Conservation (phyloP, 2,113 vertebrate genomes). For the Rhinichthys klamathensis region DNA sequence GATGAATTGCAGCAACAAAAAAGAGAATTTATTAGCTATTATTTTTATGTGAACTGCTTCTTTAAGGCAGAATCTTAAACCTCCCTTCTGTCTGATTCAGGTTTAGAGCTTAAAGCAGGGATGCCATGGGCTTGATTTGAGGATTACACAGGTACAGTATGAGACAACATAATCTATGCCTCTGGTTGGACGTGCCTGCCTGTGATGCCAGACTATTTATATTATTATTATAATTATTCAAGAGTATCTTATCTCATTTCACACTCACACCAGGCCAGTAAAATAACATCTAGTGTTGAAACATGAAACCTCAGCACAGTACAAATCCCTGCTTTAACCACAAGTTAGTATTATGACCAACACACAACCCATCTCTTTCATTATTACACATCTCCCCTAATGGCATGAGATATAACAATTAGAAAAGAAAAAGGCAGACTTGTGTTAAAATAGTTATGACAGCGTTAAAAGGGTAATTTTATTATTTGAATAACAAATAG, state of each 20-base stretch:
- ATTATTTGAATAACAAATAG: not conserved
- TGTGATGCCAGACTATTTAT: conserved; percentile 52
- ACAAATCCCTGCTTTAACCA: conserved; percentile 12
- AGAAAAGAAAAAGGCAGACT: not conserved
- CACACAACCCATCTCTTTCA: not conserved
- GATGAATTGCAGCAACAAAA: not conserved
- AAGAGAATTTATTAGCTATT: not conserved
- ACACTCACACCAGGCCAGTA: conserved; percentile 29
- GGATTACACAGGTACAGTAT: conserved; percentile 62
- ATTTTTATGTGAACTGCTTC: not conserved
- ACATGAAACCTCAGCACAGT: conserved; percentile 16
- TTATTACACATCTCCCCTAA: not conserved
- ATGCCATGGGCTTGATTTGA: conserved; percentile 57
- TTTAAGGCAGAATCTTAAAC: not conserved
- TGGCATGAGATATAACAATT: not conserved
- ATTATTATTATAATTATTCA: conserved; percentile 38
- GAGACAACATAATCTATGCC: conserved; percentile 54
- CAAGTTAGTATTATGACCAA: conserved; percentile 4
- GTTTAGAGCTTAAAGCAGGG: conserved; percentile 43
- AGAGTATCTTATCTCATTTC: conserved; percentile 44
- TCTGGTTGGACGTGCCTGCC: conserved; percentile 24
- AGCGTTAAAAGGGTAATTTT: not conserved
- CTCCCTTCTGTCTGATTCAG: not conserved
- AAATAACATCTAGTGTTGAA: conserved; percentile 12
- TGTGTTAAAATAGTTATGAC: not conserved